Evolutionary conservation across 2,888 invertebrate species (phyloP).

Genomic region (Glyphotaelius pellucidus): DNA sequence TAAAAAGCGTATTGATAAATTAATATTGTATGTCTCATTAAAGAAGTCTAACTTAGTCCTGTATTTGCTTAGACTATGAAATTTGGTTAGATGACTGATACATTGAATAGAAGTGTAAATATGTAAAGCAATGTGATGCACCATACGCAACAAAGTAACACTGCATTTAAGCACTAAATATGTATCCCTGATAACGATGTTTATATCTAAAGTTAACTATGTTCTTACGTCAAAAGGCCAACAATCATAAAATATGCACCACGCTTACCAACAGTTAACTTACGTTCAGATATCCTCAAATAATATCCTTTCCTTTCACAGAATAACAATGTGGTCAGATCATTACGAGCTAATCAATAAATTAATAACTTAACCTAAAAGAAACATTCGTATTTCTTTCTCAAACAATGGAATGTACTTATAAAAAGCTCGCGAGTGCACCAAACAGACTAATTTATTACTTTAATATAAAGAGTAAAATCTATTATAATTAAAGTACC

Average conservation of each 20-base stretch:
- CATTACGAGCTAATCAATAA: conserved; percentile 26
- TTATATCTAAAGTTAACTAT: conserved; percentile 7
- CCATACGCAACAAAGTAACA: background rate
- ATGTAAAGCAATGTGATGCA: background rate
- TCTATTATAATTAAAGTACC: conserved; percentile 38
- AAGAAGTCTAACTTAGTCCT: conserved; percentile 11
- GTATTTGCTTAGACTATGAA: background rate
- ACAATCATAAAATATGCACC: conserved; percentile 20
- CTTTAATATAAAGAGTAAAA: conserved; percentile 25
- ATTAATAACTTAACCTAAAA: conserved; percentile 27
- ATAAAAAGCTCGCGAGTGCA: conserved; percentile 44
- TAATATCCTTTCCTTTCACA: conserved; percentile 10
- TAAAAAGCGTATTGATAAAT: conserved; percentile 2
- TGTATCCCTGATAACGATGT: conserved; percentile 20
- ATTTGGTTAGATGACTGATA: conserved; percentile 24
- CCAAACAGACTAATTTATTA: conserved; percentile 46
- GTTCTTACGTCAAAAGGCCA: conserved; percentile 21
- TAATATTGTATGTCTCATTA: background rate
- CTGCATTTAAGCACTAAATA: conserved; percentile 6
- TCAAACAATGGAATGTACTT: conserved; percentile 53
- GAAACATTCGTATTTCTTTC: conserved; percentile 22
- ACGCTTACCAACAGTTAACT: background rate
- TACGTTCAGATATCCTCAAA: conserved; percentile 35
- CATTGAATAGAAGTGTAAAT: conserved; percentile 4
- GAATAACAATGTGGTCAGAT: conserved; percentile 26